A percentile compares a stretch with the other conserved stretches of the same genome.
Conservation (phyloP, 30 jellyfish, hydroid and myxozoan genomes). For the Aurelia sp. region DNA sequence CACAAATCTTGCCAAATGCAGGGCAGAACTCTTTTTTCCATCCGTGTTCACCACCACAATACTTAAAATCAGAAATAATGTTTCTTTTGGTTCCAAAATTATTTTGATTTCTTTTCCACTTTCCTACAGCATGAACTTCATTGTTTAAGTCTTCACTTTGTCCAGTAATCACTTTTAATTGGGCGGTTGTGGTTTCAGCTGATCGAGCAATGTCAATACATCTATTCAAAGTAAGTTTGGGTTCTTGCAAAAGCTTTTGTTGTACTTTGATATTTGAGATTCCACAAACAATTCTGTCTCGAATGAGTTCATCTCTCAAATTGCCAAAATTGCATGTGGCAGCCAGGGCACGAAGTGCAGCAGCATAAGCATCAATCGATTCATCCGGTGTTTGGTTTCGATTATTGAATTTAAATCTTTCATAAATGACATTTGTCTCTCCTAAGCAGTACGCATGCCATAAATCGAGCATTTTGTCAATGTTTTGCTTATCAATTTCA, state of each 20-base stretch:
- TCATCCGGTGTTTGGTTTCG: conserved; percentile 12
- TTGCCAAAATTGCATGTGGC: neutral
- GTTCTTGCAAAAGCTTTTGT: no score
- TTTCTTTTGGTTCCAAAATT: conserved; percentile 4
- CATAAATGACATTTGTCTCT: no score
- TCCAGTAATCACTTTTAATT: neutral
- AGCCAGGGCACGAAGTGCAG: conserved; percentile 15
- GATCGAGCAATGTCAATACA: no score
- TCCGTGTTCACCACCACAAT: conserved; percentile 26
- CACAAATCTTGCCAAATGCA: no score
- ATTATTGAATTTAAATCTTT: neutral
- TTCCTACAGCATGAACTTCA: neutral
- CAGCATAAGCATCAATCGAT: conserved; percentile 6
- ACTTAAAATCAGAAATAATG: neutral
- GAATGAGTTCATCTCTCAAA: no score
- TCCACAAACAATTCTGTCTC: no score
- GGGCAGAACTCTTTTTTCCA: neutral
- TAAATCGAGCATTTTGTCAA: conserved; percentile 2
- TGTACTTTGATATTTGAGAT: no score
- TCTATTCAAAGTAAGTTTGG: no score
- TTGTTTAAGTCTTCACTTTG: neutral
- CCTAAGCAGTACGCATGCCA: neutral
- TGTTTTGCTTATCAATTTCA: neutral
- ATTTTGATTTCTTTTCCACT: conserved; percentile 1
- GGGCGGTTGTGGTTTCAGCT: neutral